Conservation (phyloP, 1,140 invertebrate genomes). For the Euwallacea similis region DNA sequence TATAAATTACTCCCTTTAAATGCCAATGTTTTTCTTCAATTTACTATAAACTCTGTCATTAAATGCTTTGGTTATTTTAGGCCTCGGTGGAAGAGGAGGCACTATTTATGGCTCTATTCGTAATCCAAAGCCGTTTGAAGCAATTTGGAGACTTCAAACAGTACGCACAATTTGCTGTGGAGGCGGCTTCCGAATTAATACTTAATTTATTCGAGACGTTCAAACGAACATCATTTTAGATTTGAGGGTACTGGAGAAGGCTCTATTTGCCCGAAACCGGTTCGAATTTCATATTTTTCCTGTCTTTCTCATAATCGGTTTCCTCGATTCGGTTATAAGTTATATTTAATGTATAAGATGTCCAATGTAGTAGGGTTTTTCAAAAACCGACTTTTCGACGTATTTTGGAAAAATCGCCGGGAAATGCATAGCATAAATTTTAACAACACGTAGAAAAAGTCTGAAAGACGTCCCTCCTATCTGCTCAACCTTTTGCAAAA, state of each 20-base stretch:
- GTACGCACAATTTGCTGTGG: neutral
- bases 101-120: too few relatives aligned
- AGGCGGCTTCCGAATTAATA: neutral
- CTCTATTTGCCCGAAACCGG: conserved; percentile 13
- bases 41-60: too few relatives aligned
- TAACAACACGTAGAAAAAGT: neutral
- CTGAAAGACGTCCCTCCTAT: neutral
- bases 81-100: too few relatives aligned
- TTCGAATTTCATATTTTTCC: conserved; percentile 27
- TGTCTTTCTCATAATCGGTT: conserved; percentile 13
- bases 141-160: neutral
- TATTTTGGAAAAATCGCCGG: neutral
- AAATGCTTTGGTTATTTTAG: too few relatives aligned
- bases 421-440: neutral
- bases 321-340: conserved; percentile 8
- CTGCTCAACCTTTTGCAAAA: neutral
- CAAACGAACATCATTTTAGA: conserved; percentile 15
- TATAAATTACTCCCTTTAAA: too few relatives aligned
- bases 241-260: conserved; percentile 20
- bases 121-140: too few relatives aligned
- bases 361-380: neutral
- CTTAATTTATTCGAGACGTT: neutral
- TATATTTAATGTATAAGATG: conserved; percentile 7
- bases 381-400: neutral
- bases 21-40: too few relatives aligned